phyloP scores from a whole-genome alignment of 2,888 invertebrate species.

The Xestobium rufovillosum region DNA sequence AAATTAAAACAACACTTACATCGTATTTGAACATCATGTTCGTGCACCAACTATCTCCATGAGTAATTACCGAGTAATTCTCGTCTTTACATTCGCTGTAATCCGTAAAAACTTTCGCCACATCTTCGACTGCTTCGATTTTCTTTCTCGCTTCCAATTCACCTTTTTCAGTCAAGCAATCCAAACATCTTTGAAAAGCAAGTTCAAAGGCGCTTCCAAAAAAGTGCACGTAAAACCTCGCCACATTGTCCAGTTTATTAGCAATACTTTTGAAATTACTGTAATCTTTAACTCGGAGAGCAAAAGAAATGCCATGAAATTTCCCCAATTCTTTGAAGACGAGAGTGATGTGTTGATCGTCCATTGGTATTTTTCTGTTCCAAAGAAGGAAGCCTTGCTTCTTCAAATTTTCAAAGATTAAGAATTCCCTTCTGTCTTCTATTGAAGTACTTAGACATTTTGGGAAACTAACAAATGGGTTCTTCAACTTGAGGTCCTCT shows the following conservation, averaged over 20 bases:
- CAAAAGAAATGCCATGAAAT: constrained; percentile 18
- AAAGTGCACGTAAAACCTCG: constrained; percentile 21
- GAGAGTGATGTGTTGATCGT: constrained; percentile 28
- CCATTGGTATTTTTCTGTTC: constrained; percentile 24
- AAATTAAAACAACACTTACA: too few species aligned
- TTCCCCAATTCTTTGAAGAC: constrained; percentile 28
- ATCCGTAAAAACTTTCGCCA: constrained; percentile 1
- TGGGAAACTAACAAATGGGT: constrained; percentile 19
- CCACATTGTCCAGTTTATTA: constrained; percentile 8
- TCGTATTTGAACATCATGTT: constrained; percentile 23
- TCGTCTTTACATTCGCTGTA: neutral
- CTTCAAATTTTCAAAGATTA: constrained; percentile 29
- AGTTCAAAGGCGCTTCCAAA: too few species aligned
- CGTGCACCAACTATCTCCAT: constrained; percentile 18
- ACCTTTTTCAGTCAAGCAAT: constrained; percentile 3
- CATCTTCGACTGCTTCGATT: constrained; percentile 7
- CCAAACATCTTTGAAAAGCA: neutral
- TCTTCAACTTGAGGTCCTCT: constrained; percentile 17
- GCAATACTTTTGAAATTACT: constrained; percentile 20
- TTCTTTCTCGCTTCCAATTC: neutral
- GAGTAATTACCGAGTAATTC: constrained; percentile 11
- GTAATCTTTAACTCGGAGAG: constrained; percentile 14
- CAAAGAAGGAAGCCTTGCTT: constrained; percentile 22
- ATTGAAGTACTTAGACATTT: constrained; percentile 20
- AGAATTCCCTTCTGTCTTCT: constrained; percentile 18